Evolutionary conservation across 2,888 invertebrate species (phyloP), one percentile per base, ranked within the genome.

Genomic region (Himalopsyche tibetana): DNA sequence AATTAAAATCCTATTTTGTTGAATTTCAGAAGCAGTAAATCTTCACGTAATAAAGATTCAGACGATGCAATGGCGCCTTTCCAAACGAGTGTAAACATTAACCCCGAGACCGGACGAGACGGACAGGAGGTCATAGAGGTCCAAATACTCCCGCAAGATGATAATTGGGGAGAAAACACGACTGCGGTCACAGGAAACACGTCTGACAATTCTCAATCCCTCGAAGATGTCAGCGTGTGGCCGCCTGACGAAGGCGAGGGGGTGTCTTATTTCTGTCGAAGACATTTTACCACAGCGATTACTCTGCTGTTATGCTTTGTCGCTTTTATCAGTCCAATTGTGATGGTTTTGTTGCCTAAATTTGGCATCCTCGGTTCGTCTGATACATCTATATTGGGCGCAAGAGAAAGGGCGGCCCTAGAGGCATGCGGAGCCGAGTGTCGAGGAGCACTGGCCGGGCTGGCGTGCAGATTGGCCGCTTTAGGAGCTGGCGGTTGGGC

Each of bases 131-230:
- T 98, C 15, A 98, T 99, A 82, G 98, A 99, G 93, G 98, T 99
- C 56, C 98, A 99, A 93, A 98, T 99, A 89, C 92, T 99, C 86
- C 98, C 98, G 0, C 97, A 98, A 92, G 99, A 99, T 92, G 99
- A 99, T 90, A 98, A 98, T 91, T 99, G 99, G 99, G 98, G 98
- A n/a, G 99, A 99, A 91, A 99, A 98, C 90, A 99, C 99, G 0
- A 99, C 99, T 0, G 99, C 98, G 0, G 96, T 99, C 55, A 99
- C 99, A 0, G 99, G 98, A 12, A 98, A 98, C 90, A 99, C 99
- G 1, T 98, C 98, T 0, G 99, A 99, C 91, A 98, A 98, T 89
- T 99, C 98, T 5, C 97, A 97, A 89, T 98, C 98, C 0, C 96
- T 98, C 91, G 98, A 98, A 91, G 98, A 98, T 91, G 95, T 97